Evolutionary conservation across 2,797 vertebrate genomes (phyloP).

Genomic region (Acropternis orthonyx): DNA sequence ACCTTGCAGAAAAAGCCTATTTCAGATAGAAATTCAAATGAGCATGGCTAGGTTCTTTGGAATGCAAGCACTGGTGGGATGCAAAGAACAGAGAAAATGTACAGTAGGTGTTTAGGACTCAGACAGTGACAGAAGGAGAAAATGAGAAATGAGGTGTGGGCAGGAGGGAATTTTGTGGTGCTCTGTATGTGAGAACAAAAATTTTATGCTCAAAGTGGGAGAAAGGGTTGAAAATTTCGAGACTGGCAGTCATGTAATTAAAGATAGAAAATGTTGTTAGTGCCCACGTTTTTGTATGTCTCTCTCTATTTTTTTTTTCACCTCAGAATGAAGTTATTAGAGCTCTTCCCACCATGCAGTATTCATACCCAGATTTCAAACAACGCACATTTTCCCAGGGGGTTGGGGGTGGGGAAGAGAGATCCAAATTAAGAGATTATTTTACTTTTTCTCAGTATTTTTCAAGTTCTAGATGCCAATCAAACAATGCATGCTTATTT

Average conservation of each 20-base stretch:
- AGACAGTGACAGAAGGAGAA: conserved; percentile 46
- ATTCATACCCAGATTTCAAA: background rate
- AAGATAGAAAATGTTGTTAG: background rate
- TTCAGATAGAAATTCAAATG: background rate
- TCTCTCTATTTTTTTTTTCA: background rate
- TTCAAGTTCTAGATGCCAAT: background rate
- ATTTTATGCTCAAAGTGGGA: background rate
- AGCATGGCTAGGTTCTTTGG: background rate
- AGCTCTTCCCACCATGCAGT: background rate
- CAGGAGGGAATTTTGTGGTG: background rate
- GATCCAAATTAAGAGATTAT: background rate
- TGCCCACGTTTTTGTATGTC: background rate
- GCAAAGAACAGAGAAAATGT: background rate
- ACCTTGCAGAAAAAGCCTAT: background rate
- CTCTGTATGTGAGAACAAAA: background rate
- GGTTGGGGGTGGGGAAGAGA: too few relatives aligned
- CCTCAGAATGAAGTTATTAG: background rate
- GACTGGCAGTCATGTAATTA: background rate
- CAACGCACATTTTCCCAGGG: background rate
- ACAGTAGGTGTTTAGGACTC: conserved; percentile 9
- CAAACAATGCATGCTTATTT: background rate
- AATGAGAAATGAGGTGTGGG: conserved; percentile 29
- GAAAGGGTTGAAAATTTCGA: background rate
- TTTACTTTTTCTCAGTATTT: background rate
- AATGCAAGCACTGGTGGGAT: background rate